Base-by-base conservation (phyloP, 64 coral and sea anemone species). In the Actinia equina region DNA sequence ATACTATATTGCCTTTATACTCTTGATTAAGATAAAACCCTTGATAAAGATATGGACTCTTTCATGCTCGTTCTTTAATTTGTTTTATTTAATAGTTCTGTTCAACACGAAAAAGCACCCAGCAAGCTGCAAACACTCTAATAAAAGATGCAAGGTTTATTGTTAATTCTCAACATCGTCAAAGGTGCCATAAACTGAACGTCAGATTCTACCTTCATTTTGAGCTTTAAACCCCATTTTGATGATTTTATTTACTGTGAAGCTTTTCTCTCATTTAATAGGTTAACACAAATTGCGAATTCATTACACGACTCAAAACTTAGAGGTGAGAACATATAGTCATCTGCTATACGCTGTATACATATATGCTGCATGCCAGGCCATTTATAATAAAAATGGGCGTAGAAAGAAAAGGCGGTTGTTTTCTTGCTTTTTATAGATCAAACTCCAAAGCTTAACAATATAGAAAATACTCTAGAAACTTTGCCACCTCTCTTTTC, bases 111-210 rank as follows among this genome's bases (percentile, higher is more conserved):
- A 99, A 99, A 88, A 92, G 97, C 27, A 54, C 93, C 30, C 97
- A 95, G 51, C 97, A 99, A 90, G 97, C 97, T 55, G 93, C 87
- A 64, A 89, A 82, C 65, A 95, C 70, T 22, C 89, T 99, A n/a
- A 61, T 84, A 44, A 99, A 93, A 53, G 97, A 99, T 37, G 88
- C 93, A 85, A 85, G 97, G 70, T 99, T 99, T 88, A 92, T 99
- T 71, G 93, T 99, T 88, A 95, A 99, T 64, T 95, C 97, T 6
- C 88, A 95, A 54, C 97, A 99, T 83, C 94, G 97, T 20, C 97
- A 95, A 95, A 99, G 97, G 97, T 99, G 55, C 79, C 1, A 17
- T 83, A 71, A n/a, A 30, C 69, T 41, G 4, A 30, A 12, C 2
- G 42, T 13, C 69, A 37, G 30, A 37, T 37, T 41, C 25, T 10